Evolutionary conservation across 2,888 invertebrate species (phyloP).

Genomic region (Nymphalis polychloros): DNA sequence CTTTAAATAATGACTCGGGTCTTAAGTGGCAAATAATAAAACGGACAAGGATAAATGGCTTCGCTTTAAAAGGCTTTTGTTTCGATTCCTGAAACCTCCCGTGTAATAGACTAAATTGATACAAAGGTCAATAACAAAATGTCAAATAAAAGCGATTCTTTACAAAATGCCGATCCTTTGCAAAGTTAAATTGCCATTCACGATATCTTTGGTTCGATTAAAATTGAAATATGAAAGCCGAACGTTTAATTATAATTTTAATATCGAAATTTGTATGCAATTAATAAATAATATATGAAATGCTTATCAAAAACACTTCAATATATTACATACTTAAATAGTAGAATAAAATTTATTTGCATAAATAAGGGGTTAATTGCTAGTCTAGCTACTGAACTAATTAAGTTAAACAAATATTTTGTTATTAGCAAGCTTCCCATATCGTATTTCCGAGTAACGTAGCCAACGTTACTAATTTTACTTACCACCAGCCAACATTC

Average conservation of each 20-base stretch:
- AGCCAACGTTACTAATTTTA: too few relatives aligned
- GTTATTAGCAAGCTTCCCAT: too few relatives aligned
- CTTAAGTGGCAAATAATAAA: constrained; percentile 38
- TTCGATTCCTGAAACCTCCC: constrained; percentile 29
- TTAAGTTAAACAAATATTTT: too few relatives aligned
- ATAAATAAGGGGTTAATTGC: too few relatives aligned
- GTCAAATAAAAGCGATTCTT: constrained; percentile 31
- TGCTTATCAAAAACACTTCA: too few relatives aligned
- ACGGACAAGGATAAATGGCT: constrained; percentile 39
- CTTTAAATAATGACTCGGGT: constrained; percentile 32
- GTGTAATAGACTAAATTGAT: constrained; percentile 35
- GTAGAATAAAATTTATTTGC: too few relatives aligned
- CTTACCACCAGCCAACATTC: too few relatives aligned
- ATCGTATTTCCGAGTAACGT: too few relatives aligned
- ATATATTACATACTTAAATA: too few relatives aligned
- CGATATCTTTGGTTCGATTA: not conserved
- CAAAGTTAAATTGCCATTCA: not conserved
- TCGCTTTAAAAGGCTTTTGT: constrained; percentile 31
- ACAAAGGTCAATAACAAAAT: constrained; percentile 38
- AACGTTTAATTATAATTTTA: not conserved
- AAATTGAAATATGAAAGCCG: not conserved
- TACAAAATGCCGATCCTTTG: constrained; percentile 7
- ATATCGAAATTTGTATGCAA: too few relatives aligned
- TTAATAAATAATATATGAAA: too few relatives aligned
- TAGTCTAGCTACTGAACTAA: too few relatives aligned